Base-by-base conservation (phyloP, 2,797 vertebrate genomes). In the Falco rusticolus region DNA sequence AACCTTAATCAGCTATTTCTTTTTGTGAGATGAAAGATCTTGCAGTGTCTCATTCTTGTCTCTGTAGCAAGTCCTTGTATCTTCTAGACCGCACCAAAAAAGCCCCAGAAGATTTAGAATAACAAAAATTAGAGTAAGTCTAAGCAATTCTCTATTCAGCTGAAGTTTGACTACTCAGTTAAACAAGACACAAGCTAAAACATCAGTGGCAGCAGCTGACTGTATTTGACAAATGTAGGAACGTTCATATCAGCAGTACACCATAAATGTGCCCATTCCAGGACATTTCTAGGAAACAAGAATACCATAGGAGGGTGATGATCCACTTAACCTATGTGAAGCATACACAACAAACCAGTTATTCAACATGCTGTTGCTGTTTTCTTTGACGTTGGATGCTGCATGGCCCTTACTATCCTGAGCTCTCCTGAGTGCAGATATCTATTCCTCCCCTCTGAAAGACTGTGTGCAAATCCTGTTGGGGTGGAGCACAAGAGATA, bases 301-400 rank as follows among this genome's bases (percentile, higher is more conserved):
- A 53, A 19, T 47, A 80, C 37, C 86, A 48, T 4, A 87, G 41
- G 28, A 93, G 22, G 20, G 18, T 79, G 72, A 90, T 33, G 87
- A 74, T 65, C 56, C 61, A 71, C 41, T 80, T 56, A 74, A 91
- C 28, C 78, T 57, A 17, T 20, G 34, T 81, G 92, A 93, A 87
- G 39, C 83, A 96, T 16, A 94, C 84, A 88, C 17, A 96, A 89
- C 92, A 86, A 95, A 97, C 87, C 91, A 92, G 89, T 96, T 96
- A 94, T 88, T 94, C 90, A 85, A 90, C 82, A 76, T 81, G 76
- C 61, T 93, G 50, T 56, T 94, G 75, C 16, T 96, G 2, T 87
- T 95, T 89, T 81, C 76, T 87, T 85, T 92, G 82, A 85, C 8
- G 0, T 33, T 75, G 39, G 59, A 28, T 69, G 72, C 47, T 92